Evolutionary conservation across 2,797 vertebrate species (phyloP).

Genomic region (Melanotaenia trifasciata): DNA sequence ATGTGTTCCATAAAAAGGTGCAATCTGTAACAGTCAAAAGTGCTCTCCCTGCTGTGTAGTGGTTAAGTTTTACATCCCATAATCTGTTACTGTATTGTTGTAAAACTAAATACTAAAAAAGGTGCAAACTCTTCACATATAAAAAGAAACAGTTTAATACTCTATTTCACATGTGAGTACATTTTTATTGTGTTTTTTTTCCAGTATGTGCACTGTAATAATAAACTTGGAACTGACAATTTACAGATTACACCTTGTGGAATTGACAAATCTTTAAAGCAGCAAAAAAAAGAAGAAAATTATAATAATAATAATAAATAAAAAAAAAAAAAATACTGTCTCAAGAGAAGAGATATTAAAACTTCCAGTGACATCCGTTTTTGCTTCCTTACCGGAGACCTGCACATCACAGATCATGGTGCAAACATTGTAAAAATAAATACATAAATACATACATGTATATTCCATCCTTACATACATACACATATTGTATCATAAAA

Average conservation of each 20-base stretch:
- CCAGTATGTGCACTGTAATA: conserved; percentile 48
- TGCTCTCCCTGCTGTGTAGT: conserved; percentile 75
- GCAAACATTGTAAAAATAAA: conserved; percentile 85
- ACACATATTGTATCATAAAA: conserved; percentile 85
- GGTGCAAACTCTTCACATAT: conserved; percentile 56
- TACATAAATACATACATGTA: conserved; percentile 87
- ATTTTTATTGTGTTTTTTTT: conserved; percentile 38
- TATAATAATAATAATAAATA: too few species aligned
- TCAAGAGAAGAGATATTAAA: conserved; percentile 56
- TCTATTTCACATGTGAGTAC: conserved; percentile 56
- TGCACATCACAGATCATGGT: conserved; percentile 78
- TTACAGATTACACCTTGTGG: conserved; percentile 82
- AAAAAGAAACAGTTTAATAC: conserved; percentile 61
- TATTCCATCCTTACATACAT: conserved; percentile 78
- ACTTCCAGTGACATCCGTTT: conserved; percentile 78
- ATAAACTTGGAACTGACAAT: conserved; percentile 69
- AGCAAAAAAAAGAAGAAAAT: conserved; percentile 49
- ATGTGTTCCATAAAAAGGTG: conserved; percentile 76
- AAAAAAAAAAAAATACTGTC: conserved; percentile 73
- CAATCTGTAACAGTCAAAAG: conserved; percentile 84
- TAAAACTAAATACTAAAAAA: conserved; percentile 74
- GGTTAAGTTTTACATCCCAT: conserved; percentile 51
- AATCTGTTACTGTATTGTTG: conserved; percentile 54
- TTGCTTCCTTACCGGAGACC: conserved; percentile 68
- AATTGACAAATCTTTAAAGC: conserved; percentile 68